Base-by-base conservation (phyloP, 2,888 invertebrate genomes). In the Pantelozetes paolii region DNA sequence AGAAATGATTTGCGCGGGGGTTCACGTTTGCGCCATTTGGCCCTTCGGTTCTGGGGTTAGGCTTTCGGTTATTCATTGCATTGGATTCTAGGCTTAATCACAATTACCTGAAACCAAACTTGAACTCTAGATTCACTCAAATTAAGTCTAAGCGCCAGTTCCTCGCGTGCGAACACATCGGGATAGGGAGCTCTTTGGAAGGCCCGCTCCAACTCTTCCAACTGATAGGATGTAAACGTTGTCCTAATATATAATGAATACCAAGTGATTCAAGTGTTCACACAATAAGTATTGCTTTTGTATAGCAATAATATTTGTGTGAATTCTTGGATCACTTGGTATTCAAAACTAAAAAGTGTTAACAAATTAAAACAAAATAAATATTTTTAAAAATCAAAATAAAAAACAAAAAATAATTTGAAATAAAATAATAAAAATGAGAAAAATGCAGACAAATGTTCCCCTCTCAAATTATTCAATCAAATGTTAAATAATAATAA, bases 111-210 rank as follows among this genome's bases (percentile, higher is more conserved):
- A 82, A 92, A 92, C 91, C 91, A 92, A 42, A 91, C 91, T 79
- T 82, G 82, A 2, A 86, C 86, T 71, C 86, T 79, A 15, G 86
- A 85, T 79, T 96, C 96, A 79, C 92, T 93, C 30, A 96, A 86
- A 80, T 90, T 91, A 73, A 96, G 86, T 82, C 94, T 92, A 59
- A 94, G 86, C 71, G 96, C 96, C 74, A 96, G 84, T 82, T 95
- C 95, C 82, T 96, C 95, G 75, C 96, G 85, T 1, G 95, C 95
- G 81, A 95, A 95, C 0, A 96, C 94, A 82, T 96, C 96, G 0
- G 96, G 96, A 81, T 96, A 96, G 0, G 96, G 96, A 0, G 95
- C 96, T 45, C 94, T 86, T 82, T 96, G 94, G 81, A 96, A 96
- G 0, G 95, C 95, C 64, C 93, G 85, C 82, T 96, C 96, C 80